phyloP scores from a whole-genome alignment of 1,140 invertebrate species.

The Drosophila punjabiensis region DNA sequence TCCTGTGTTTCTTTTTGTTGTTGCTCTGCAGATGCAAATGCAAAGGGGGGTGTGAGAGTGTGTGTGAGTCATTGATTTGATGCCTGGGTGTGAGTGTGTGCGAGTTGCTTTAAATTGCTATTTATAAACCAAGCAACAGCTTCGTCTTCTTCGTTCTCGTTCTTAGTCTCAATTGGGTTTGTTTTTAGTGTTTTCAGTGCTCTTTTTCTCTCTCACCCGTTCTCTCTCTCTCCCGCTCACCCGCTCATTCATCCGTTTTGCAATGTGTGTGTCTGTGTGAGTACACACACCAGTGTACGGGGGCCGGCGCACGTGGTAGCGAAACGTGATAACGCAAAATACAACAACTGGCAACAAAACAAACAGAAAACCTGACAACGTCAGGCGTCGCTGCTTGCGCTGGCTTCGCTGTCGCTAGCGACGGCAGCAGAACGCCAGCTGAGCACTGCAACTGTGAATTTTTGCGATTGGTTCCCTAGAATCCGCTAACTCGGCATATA shows the following conservation, averaged over 20 bases:
- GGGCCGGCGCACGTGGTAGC: slow-evolving; percentile 77
- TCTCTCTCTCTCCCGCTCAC: slow-evolving; percentile 30
- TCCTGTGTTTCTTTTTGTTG: slow-evolving; percentile 2
- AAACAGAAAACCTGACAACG: slow-evolving; percentile 81
- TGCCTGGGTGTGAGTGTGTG: slow-evolving; percentile 12
- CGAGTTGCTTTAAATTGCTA: slow-evolving; percentile 61
- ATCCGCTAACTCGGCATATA: slow-evolving; percentile 23
- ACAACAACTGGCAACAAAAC: slow-evolving; percentile 79
- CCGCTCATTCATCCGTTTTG: slow-evolving; percentile 60
- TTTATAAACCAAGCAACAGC: slow-evolving; percentile 64
- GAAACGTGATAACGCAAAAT: slow-evolving; percentile 82
- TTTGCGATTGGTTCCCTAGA: slow-evolving; percentile 59
- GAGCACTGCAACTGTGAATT: slow-evolving; percentile 13
- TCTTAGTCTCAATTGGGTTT: slow-evolving; percentile 39
- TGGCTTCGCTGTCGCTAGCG: not conserved
- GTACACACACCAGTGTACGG: slow-evolving; percentile 30
- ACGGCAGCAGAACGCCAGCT: not conserved
- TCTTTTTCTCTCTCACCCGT: slow-evolving; percentile 37
- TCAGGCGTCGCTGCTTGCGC: slow-evolving; percentile 5
- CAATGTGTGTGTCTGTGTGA: slow-evolving; percentile 7
- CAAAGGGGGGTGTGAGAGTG: slow-evolving; percentile 11
- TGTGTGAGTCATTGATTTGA: slow-evolving; percentile 35
- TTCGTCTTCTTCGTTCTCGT: slow-evolving; percentile 27
- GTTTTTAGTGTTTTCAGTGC: slow-evolving; percentile 52
- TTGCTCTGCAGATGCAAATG: slow-evolving; percentile 33